phyloP scores from a whole-genome alignment of 2,113 vertebrate genomes.

The Scophthalmus maximus region DNA sequence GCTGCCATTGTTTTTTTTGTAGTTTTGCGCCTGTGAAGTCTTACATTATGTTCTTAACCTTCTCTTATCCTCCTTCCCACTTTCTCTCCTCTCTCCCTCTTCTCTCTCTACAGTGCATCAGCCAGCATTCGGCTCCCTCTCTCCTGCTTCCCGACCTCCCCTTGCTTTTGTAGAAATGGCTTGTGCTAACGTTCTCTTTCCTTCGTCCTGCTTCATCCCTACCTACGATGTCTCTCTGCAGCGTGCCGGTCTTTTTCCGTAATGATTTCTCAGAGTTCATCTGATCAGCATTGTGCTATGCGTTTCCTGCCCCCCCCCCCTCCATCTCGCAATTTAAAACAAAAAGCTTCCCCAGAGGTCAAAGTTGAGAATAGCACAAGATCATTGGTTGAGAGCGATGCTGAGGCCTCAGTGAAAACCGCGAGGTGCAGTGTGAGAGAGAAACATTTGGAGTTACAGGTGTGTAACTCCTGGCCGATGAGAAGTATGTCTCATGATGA shows the following conservation, averaged over 20 bases:
- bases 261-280: slow-evolving; percentile 29
- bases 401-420: slow-evolving; percentile 74
- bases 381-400: slow-evolving; percentile 73
- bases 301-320: slow-evolving; percentile 57
- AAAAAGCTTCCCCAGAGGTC: slow-evolving; percentile 71
- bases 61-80: slow-evolving; percentile 40
- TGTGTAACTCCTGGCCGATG: slow-evolving; percentile 78
- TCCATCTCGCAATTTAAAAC: slow-evolving; percentile 51
- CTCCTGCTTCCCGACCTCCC: slow-evolving; percentile 7
- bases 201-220: slow-evolving; percentile 20
- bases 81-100: slow-evolving; percentile 20
- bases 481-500: slow-evolving; percentile 69
- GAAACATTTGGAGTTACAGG: slow-evolving; percentile 80
- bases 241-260: slow-evolving; percentile 26
- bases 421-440: slow-evolving; percentile 76
- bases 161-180: slow-evolving; percentile 35
- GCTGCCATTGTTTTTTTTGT: not conserved
- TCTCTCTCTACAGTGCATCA: slow-evolving; percentile 63
- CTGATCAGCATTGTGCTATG: slow-evolving; percentile 55
- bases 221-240: slow-evolving; percentile 26
- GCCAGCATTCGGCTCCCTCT: slow-evolving; percentile 11
- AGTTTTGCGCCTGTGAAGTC: not conserved
- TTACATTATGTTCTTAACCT: slow-evolving; percentile 44
- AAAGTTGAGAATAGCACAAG: slow-evolving; percentile 75
- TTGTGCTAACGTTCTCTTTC: slow-evolving; percentile 57